These are phyloP conservation scores for Drosophila rufa DNA, from an alignment of 1,140 invertebrate genomes.

Conservation along the genomic window DNA sequence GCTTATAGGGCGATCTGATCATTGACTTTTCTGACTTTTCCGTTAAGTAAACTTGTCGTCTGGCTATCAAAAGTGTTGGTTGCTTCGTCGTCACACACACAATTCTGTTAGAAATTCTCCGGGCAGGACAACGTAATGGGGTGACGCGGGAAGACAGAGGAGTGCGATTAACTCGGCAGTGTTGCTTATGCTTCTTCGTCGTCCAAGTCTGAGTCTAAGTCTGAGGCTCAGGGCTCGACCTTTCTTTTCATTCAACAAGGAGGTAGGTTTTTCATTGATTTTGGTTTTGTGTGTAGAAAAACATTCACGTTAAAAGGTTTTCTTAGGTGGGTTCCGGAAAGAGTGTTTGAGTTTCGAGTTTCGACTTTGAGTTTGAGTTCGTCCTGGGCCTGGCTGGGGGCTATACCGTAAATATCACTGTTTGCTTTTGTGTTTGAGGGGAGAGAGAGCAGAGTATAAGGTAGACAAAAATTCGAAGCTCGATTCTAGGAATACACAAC, in stretches of 20 bases:
- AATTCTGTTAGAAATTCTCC: conserved; percentile 79
- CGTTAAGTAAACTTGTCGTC: conserved; percentile 64
- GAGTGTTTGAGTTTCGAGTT: conserved; percentile 48
- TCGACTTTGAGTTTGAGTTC: conserved; percentile 39
- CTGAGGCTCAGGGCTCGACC: conserved; percentile 28
- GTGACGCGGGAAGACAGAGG: conserved; percentile 35
- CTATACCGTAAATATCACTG: conserved; percentile 77
- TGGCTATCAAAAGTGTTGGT: conserved; percentile 56
- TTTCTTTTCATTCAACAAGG: conserved; percentile 61
- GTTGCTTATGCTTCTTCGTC: conserved; percentile 50
- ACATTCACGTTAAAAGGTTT: conserved; percentile 71
- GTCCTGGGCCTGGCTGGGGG: conserved; percentile 32
- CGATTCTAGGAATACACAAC: conserved; percentile 43
- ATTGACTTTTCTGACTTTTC: conserved; percentile 1
- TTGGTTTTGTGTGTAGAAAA: conserved; percentile 73
- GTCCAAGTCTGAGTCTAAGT: conserved; percentile 21
- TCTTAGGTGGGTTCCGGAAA: conserved; percentile 78
- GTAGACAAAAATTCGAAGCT: conserved; percentile 62
- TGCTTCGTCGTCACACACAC: conserved; percentile 37
- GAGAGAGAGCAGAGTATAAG: conserved; percentile 50
- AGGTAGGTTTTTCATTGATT: conserved; percentile 74
- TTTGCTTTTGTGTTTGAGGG: conserved; percentile 59
- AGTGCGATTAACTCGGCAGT: conserved; percentile 78
- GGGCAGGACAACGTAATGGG: conserved; percentile 26
- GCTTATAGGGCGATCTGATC: conserved; percentile 32